These are phyloP conservation scores for Rhinolophus sinicus DNA, from an alignment of 2,113 vertebrate genomes.

Conservation along the genomic window DNA sequence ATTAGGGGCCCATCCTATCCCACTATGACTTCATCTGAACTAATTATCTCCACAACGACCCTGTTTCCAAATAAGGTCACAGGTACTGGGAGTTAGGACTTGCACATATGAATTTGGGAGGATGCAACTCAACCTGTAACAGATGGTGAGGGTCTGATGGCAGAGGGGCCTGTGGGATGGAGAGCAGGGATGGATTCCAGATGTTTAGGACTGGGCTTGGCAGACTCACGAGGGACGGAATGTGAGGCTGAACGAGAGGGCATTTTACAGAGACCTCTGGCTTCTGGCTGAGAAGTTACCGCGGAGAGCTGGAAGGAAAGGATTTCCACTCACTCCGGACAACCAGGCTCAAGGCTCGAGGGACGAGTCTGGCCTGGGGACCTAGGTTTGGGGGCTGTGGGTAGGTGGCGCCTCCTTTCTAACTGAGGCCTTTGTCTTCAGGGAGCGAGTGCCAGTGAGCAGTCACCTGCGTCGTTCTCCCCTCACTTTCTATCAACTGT, in stretches of 20 bases:
- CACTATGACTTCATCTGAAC: background rate
- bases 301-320: accelerated
- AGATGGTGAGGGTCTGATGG: background rate
- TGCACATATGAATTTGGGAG: background rate
- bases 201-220: background rate
- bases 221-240: background rate
- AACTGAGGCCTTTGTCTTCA: accelerated
- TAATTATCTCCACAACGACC: background rate
- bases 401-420: background rate
- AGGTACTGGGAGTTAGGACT: background rate
- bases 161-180: background rate
- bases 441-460: background rate
- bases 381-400: background rate
- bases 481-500: accelerated
- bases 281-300: background rate
- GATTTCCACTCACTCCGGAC: background rate
- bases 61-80: background rate
- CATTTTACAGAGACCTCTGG: background rate
- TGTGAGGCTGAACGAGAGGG: background rate
- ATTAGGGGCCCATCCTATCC: background rate
- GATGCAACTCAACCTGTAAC: background rate
- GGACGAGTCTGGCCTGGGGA: background rate
- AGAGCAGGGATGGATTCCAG: background rate
- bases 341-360: background rate
- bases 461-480: background rate